Percentiles rank a stretch among this genome's conserved stretches.
phyloP scores from a whole-genome alignment of 2,888 invertebrate species.

The Dyspetes luteomarginatus region DNA sequence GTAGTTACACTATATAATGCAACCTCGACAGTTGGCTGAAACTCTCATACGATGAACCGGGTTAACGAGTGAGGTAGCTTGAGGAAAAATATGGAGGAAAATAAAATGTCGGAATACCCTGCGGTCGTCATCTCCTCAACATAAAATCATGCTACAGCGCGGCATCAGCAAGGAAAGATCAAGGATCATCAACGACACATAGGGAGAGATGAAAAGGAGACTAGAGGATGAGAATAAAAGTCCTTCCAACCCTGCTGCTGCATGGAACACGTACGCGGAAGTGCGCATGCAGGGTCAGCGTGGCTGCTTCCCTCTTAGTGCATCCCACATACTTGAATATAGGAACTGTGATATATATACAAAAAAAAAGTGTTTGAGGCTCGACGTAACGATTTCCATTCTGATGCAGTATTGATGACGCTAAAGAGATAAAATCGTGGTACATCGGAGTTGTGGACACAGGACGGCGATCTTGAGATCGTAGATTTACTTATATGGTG shows the following conservation, averaged over 20 bases:
- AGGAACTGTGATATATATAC: too few relatives aligned
- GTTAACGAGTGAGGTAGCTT: slow-evolving; percentile 60
- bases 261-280: slow-evolving; percentile 56
- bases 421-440: slow-evolving; percentile 73
- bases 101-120: slow-evolving; percentile 47
- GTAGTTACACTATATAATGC: slow-evolving; percentile 64
- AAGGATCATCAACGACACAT: slow-evolving; percentile 44
- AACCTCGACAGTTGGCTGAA: slow-evolving; percentile 48
- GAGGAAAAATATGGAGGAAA: slow-evolving; percentile 24
- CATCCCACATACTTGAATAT: too few relatives aligned
- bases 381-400: slow-evolving; percentile 73
- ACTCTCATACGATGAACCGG: slow-evolving; percentile 48
- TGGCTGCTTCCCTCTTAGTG: too few relatives aligned
- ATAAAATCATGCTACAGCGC: slow-evolving; percentile 70
- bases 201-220: slow-evolving; percentile 37
- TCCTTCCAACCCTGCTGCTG: slow-evolving; percentile 27
- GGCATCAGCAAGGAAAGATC: slow-evolving; percentile 63
- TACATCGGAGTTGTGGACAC: slow-evolving; percentile 60
- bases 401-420: slow-evolving; percentile 72
- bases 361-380: slow-evolving; percentile 44
- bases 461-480: slow-evolving; percentile 71
- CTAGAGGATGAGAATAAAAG: slow-evolving; percentile 37
- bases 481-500: slow-evolving; percentile 77
- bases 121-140: slow-evolving; percentile 74
- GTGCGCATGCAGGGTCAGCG: slow-evolving; percentile 33